Evolutionary conservation across 2,797 vertebrate species (phyloP).

Genomic region (Monodelphis domestica): DNA sequence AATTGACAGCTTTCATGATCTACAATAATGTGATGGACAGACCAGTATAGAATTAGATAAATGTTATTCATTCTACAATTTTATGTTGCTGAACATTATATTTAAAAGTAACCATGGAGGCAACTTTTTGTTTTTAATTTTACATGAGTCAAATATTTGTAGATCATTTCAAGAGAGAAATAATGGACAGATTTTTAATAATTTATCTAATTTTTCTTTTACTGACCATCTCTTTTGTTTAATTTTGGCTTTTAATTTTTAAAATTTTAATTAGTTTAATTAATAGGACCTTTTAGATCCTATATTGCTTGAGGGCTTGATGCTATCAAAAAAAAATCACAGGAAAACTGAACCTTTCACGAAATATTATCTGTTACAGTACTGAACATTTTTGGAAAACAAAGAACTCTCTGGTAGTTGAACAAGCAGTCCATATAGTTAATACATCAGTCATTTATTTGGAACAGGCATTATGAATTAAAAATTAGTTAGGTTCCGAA

Average conservation of each 20-base stretch:
- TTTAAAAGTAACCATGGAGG: conserved; percentile 55
- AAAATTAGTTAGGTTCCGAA: no score
- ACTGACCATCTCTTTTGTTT: neutral
- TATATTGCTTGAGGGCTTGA: neutral
- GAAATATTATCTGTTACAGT: neutral
- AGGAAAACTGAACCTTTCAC: neutral
- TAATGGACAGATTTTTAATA: neutral
- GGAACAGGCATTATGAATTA: neutral
- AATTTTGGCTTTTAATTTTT: neutral
- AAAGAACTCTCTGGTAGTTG: neutral
- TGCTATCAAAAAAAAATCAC: neutral
- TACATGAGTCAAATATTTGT: conserved; percentile 10
- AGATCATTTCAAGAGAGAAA: conserved; percentile 18
- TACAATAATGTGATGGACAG: conserved; percentile 75
- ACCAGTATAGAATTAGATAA: conserved; percentile 74
- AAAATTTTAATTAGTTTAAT: no score
- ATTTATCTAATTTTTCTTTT: neutral
- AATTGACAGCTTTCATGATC: conserved; percentile 84
- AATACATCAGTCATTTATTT: neutral
- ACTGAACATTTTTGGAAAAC: neutral
- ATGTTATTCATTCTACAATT: conserved; percentile 52
- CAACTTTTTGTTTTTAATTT: conserved; percentile 40
- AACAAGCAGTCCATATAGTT: neutral
- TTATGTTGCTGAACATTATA: conserved; percentile 34
- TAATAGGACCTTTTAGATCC: no score